A percentile compares a stretch with the other conserved stretches of the same genome.
Conservation (phyloP, 2,113 vertebrate species). For the Apeltes quadracus region DNA sequence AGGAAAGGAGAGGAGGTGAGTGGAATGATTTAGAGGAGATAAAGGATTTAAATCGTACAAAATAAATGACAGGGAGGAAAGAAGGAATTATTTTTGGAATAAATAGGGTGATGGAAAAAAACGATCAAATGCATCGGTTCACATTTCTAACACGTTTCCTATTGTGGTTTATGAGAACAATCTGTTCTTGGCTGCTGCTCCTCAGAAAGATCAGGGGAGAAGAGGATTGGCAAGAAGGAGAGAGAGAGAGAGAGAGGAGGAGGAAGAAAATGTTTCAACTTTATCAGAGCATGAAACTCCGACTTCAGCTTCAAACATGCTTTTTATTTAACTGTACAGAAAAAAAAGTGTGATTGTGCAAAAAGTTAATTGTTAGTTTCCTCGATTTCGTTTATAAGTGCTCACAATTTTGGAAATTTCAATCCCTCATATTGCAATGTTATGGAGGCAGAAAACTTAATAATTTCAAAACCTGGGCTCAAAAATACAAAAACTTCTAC, state of each 20-base stretch:
- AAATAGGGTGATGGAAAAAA: constrained; percentile 1
- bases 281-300: background rate
- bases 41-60: background rate
- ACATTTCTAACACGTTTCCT: background rate
- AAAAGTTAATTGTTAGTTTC: too few relatives aligned
- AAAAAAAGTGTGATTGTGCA: background rate
- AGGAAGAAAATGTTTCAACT: background rate
- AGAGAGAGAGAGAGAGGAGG: constrained; percentile 6
- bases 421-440: background rate
- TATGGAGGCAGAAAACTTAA: background rate
- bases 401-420: background rate
- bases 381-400: too few relatives aligned
- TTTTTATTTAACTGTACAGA: constrained; percentile 4
- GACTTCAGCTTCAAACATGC: background rate
- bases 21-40: background rate
- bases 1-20: constrained; percentile 5
- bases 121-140: constrained; percentile 10
- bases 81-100: background rate
- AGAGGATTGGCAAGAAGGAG: constrained; percentile 37
- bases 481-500: background rate
- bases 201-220: constrained; percentile 23
- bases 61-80: background rate
- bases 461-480: background rate
- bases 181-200: constrained; percentile 33
- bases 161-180: constrained; percentile 7